Evolutionary conservation across 1,140 invertebrate genomes (phyloP).

Genomic region (Amphibalanus amphitrite): DNA sequence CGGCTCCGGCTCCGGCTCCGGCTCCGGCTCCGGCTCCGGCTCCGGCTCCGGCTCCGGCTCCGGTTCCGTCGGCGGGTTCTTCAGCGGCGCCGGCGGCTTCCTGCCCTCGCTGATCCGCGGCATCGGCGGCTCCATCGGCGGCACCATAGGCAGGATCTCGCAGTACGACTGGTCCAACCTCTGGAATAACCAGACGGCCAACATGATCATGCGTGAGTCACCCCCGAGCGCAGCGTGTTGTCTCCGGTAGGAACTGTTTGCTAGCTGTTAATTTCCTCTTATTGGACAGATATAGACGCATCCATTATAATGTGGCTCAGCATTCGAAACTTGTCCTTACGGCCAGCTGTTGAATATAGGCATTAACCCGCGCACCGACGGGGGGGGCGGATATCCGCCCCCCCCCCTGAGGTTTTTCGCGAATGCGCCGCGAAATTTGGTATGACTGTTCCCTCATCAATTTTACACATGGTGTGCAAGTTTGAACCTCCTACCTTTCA

Average conservation of each 20-base stretch:
- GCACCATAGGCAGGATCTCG: background rate
- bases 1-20: too few species aligned
- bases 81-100: background rate
- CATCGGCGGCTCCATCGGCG: background rate
- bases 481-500: too few species aligned
- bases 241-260: background rate
- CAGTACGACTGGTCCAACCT: background rate
- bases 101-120: background rate
- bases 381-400: too few species aligned
- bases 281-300: background rate
- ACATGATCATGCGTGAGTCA: background rate
- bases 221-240: background rate
- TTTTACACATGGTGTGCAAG: too few species aligned
- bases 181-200: constrained; percentile 1
- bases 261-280: background rate
- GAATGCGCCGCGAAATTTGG: too few species aligned
- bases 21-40: too few species aligned
- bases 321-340: background rate
- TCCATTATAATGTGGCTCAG: background rate
- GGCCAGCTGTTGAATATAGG: background rate
- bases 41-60: too few species aligned
- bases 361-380: too few species aligned
- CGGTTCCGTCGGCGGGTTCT: background rate
- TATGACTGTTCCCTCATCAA: too few species aligned
- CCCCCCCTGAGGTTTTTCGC: too few species aligned